A percentile compares a stretch with the other conserved stretches of the same genome.
Conservation (phyloP, 2,888 invertebrate species). For the Pediacus dermestoides region DNA sequence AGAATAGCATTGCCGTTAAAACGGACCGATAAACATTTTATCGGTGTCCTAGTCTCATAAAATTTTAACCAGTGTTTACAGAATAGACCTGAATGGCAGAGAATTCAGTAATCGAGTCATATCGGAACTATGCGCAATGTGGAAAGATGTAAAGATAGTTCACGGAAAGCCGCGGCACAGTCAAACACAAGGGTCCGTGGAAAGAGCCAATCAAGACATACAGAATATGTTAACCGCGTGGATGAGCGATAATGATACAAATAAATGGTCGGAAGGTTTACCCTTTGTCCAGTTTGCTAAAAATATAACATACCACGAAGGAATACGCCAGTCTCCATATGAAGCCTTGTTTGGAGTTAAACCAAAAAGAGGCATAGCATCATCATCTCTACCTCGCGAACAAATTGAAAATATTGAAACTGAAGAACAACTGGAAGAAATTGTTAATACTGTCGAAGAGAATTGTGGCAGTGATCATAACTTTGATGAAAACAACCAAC, state of each 20-base stretch:
- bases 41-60: too few species aligned
- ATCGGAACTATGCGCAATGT: conserved; percentile 23
- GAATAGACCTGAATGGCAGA: too few species aligned
- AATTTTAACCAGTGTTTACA: too few species aligned
- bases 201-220: conserved; percentile 42
- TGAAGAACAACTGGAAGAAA: conserved; percentile 14
- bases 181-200: conserved; percentile 39
- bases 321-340: conserved; percentile 32
- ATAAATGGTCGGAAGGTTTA: conserved; percentile 44
- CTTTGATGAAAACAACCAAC: too few species aligned
- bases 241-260: conserved; percentile 40
- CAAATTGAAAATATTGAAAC: conserved; percentile 14
- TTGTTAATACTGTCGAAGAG: too few species aligned
- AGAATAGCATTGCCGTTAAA: too few species aligned
- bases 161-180: conserved; percentile 20
- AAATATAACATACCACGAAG: conserved; percentile 42
- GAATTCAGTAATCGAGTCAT: conserved; percentile 29
- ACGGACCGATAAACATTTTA: too few species aligned
- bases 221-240: conserved; percentile 41
- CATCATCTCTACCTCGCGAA: conserved; percentile 18
- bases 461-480: too few species aligned
- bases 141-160: conserved; percentile 29
- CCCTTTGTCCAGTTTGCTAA: conserved; percentile 46
- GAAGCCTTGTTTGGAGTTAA: conserved; percentile 28
- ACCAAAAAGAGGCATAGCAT: conserved; percentile 16